phyloP scores from a whole-genome alignment of 2,888 invertebrate species.

The Ferrisia virgata region DNA sequence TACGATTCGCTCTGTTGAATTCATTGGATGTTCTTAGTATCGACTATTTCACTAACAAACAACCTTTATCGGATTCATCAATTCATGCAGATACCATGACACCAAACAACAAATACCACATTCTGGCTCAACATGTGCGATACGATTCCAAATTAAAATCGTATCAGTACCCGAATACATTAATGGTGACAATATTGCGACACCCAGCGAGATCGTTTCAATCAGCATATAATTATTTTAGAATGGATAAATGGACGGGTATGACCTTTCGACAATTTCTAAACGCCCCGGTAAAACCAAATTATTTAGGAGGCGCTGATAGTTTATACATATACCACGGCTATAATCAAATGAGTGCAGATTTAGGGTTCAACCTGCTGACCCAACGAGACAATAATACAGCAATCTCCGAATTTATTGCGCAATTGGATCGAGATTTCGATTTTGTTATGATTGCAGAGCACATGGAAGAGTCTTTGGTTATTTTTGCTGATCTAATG shows the following conservation, averaged over 20 bases:
- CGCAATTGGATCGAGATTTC: constrained; percentile 49
- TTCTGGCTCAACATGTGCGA: background rate
- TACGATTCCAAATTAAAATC: background rate
- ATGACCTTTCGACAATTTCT: background rate
- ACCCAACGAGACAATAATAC: no score
- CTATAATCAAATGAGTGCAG: no score
- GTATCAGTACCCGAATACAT: background rate
- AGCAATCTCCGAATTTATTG: constrained; percentile 48
- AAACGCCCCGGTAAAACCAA: background rate
- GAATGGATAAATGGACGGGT: background rate
- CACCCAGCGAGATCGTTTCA: constrained; percentile 15
- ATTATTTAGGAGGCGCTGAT: no score
- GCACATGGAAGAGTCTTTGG: constrained; percentile 50
- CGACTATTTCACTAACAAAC: constrained; percentile 49
- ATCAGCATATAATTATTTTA: constrained; percentile 17
- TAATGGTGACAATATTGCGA: background rate
- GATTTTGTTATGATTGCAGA: constrained; percentile 50
- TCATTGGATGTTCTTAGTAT: constrained; percentile 49
- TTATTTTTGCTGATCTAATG: constrained; percentile 49
- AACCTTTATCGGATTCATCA: constrained; percentile 48
- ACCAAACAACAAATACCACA: constrained; percentile 48
- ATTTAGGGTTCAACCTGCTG: no score
- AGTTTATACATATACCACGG: no score
- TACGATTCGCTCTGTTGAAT: constrained; percentile 48
- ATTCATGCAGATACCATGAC: constrained; percentile 46